Evolutionary conservation across 2,888 invertebrate species (phyloP), one percentile per base, ranked within the genome.

Genomic region (Tinea pellionella): DNA sequence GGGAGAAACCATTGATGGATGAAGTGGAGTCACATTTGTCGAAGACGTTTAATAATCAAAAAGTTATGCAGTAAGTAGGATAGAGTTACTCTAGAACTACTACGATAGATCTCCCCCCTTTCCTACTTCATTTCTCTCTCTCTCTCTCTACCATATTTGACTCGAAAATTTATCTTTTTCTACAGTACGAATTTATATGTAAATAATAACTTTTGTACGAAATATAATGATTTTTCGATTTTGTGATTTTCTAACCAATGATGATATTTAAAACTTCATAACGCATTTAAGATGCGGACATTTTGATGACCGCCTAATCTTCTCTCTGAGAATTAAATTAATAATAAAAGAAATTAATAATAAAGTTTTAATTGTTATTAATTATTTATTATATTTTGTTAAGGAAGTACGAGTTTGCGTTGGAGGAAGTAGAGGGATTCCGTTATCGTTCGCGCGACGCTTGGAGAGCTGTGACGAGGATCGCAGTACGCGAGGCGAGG

Each of bases 391-490:
- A 6, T 24, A 24, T 24, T 24, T 24, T 6, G 24, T 24, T 24
- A 3, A 95, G 94, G 76, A 94, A 95, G 61, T 99, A 97, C 80
- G 93, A 96, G 73, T 98, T 99, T 75, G 95, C 94, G 68, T 88
- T 99, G 78, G 95, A 97, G 63, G 98, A 99, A 83, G 94, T 99
- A 58, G 98, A 99, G 75, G 95, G 98, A 0, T 99, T 99, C 78
- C 89, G 95, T 64, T 98, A 99, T 83, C 89, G 99, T 66, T 94
- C 98, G 0, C 91, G 94, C 72, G 99, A 99, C 88, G 99, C 97
- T 2, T 95, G 98, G 94, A 91, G 94, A 69, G 95, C 97, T 0
- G 96, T 98, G 8, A 99, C 99, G 0, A 91, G 94, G 69, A 93
- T 96, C 62, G 97, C 98, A 0, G 94, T 99, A 1, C 89, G 96